Conservation (phyloP, 2,113 vertebrate species). For the Aldabrachelys gigantea region DNA sequence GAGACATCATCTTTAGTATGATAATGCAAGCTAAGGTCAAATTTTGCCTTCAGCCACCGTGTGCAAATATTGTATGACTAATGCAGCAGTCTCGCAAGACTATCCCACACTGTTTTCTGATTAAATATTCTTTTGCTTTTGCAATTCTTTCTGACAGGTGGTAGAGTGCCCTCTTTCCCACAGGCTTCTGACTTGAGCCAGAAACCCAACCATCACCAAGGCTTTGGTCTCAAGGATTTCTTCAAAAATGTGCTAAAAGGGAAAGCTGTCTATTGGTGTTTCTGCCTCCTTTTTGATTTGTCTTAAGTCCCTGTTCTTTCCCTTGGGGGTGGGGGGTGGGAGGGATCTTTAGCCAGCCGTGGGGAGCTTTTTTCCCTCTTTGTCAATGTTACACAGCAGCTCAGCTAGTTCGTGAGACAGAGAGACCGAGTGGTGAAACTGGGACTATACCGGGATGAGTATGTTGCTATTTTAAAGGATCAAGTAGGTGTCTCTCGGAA, state of each 20-base stretch:
- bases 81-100: conserved; percentile 57
- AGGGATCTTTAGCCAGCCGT: rapidly evolving
- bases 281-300: conserved; percentile 18
- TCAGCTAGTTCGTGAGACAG: background rate
- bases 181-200: conserved; percentile 14
- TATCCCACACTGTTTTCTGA: conserved; percentile 25
- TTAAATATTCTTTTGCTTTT: conserved; percentile 32
- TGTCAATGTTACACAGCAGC: background rate
- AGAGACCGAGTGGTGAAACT: background rate
- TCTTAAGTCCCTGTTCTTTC: background rate
- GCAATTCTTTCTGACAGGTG: conserved; percentile 56
- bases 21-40: conserved; percentile 72
- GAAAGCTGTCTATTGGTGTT: conserved; percentile 26
- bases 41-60: conserved; percentile 73
- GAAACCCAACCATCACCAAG: background rate
- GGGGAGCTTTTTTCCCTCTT: background rate
- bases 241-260: conserved; percentile 45
- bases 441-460: background rate
- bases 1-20: conserved; percentile 55
- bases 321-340: background rate
- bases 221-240: conserved; percentile 3
- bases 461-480: background rate
- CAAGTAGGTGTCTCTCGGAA: background rate
- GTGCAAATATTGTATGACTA: conserved; percentile 58
- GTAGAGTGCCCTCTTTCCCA: conserved; percentile 30